These are phyloP conservation scores for Mellilla xanthometata DNA, from an alignment of 2,888 invertebrate species.

Conservation along the genomic window DNA sequence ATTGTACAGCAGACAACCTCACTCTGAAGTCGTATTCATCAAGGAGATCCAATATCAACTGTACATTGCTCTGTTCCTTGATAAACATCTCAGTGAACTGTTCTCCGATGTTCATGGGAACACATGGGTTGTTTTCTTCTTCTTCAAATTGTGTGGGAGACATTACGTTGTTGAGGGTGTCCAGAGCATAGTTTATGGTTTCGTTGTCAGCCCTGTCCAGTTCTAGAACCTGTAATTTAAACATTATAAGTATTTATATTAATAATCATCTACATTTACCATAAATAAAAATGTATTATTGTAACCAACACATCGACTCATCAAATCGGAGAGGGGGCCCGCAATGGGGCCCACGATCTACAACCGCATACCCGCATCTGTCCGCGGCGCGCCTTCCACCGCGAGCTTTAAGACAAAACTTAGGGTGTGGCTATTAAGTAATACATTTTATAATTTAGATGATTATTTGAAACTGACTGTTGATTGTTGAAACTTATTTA, in stretches of 20 bases:
- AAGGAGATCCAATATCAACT: conserved; percentile 90
- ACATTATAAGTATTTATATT: not conserved
- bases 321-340: too few species aligned
- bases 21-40: conserved; percentile 98
- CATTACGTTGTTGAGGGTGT: conserved; percentile 95
- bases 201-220: conserved; percentile 95
- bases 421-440: too few species aligned
- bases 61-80: conserved; percentile 93
- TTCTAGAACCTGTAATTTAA: conserved; percentile 87
- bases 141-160: conserved; percentile 91
- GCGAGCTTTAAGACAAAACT: too few species aligned
- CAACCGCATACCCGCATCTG: too few species aligned
- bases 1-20: conserved; percentile 93
- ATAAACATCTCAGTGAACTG: conserved; percentile 99
- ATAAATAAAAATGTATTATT: too few species aligned
- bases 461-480: too few species aligned
- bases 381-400: too few species aligned
- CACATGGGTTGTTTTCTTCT: conserved; percentile 86
- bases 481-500: too few species aligned
- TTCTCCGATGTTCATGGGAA: conserved; percentile 90
- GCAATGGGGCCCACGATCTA: too few species aligned
- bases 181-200: conserved; percentile 94
- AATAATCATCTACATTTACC: too few species aligned
- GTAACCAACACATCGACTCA: too few species aligned
- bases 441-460: too few species aligned